Evolutionary conservation across 2,113 vertebrate species (phyloP).

Genomic region (Pogona vitticeps): DNA sequence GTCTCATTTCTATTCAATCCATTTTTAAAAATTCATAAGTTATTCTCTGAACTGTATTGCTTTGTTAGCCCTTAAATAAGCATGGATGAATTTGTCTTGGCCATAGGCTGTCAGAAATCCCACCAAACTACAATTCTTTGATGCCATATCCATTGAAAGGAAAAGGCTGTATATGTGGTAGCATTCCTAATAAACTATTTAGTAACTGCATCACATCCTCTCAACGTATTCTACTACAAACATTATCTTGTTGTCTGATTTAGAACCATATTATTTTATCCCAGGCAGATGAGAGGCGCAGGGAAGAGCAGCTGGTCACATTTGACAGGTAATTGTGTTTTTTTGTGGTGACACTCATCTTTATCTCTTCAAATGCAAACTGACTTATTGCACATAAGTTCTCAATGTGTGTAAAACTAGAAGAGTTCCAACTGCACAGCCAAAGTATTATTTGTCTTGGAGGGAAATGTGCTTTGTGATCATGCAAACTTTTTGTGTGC

Average conservation of each 20-base stretch:
- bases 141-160: not conserved
- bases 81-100: not conserved
- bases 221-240: not conserved
- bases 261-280: constrained; percentile 31
- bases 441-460: not conserved
- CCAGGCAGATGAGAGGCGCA: constrained; percentile 85
- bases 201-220: not conserved
- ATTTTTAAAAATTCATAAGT: not conserved
- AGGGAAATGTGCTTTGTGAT: not conserved
- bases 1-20: not conserved
- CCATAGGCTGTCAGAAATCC: not conserved
- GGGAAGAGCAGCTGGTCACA: constrained; percentile 92
- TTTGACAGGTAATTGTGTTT: constrained; percentile 88
- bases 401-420: not conserved
- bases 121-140: not conserved
- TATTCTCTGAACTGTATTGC: not conserved
- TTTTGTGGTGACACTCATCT: not conserved
- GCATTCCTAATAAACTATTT: not conserved
- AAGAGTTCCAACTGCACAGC: not conserved
- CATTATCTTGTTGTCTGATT: constrained; percentile 20
- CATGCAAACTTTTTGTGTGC: not conserved
- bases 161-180: not conserved
- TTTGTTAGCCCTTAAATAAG: not conserved
- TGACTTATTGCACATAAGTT: too few species aligned
- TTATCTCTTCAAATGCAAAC: not conserved